phyloP scores from a whole-genome alignment of 2,888 invertebrate genomes.

The Operophtera brumata region DNA sequence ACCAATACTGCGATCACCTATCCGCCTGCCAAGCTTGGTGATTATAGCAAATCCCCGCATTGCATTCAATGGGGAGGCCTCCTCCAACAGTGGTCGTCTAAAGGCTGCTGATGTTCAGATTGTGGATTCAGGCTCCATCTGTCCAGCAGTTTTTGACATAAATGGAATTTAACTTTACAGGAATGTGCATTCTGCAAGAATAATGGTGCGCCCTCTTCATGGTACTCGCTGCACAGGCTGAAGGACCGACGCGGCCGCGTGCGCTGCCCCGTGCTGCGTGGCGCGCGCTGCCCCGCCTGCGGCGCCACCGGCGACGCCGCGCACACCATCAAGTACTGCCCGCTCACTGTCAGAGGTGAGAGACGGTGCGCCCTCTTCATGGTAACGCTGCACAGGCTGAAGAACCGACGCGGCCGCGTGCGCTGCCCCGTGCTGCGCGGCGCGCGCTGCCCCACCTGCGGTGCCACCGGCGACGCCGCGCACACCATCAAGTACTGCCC shows the following conservation, averaged over 20 bases:
- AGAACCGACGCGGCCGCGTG: conserved; percentile 83
- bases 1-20: too few species aligned
- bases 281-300: conserved; percentile 85
- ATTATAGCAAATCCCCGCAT: too few species aligned
- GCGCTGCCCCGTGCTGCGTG: conserved; percentile 85
- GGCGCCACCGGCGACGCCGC: conserved; percentile 85
- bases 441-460: conserved; percentile 85
- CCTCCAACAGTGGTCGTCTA: too few species aligned
- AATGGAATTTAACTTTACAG: conserved; percentile 37
- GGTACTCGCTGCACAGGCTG: conserved; percentile 45
- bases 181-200: conserved; percentile 79
- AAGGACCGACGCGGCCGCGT: conserved; percentile 84
- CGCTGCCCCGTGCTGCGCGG: conserved; percentile 85
- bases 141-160: too few species aligned
- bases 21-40: too few species aligned
- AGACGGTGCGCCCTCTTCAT: conserved; percentile 48
- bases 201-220: conserved; percentile 80
- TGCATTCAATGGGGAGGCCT: too few species aligned
- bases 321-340: conserved; percentile 90
- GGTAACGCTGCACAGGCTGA: conserved; percentile 74
- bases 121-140: too few species aligned
- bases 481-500: conserved; percentile 91
- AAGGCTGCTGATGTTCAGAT: too few species aligned
- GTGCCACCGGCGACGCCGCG: conserved; percentile 85
- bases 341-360: conserved; percentile 39